Evolutionary conservation across 2,888 invertebrate species (phyloP), one percentile per base, ranked within the genome.

Genomic region (Bimastos eiseni): DNA sequence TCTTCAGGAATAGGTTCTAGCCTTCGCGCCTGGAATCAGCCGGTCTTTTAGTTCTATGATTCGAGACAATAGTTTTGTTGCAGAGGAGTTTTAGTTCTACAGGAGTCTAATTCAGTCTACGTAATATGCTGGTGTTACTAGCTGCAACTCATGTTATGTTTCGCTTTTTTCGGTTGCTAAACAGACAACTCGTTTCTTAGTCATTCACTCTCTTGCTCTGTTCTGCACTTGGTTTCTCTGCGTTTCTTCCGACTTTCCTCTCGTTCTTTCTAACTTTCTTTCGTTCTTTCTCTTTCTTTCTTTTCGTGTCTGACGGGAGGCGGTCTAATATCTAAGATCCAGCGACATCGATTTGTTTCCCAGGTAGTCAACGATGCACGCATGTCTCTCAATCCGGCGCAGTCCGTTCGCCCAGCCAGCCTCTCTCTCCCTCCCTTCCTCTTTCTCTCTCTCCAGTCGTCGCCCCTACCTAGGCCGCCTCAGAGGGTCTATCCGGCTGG

Each of bases 401-500:
- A n/a, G 70, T 70, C n/a, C 70, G 8, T 70, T 70, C 70, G 30
- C 70, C 70, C 70, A 70, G 70, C 70, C 70, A 70, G 70, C 70
- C 70, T 70, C 70, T 19, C 70, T 19, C 49, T 49, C 41, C 21
- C 49, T 49, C 21, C 21, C 84, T 36, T 8, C 84, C 84, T 33
- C 33, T 21, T 17, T 36, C 33, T 4, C 33, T 36, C 21, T 36
- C 86, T 37, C 36, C 86, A 37, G 36, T 36, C 86, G 36, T 34
- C 86, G 34, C 86, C 86, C 19, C 86, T 86, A 86, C 86, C 86
- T 86, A 86, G 34, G 70, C 30, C 6, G 70, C 30, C 6, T 70
- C 70, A 70, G 34, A 37, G 86, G 86, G 24, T 86, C 34, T 37
- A 37, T 86, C 86, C 86, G 86, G 86, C 86, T 86, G 86, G n/a